Conservation (phyloP, 2,888 invertebrate genomes). For the Temnothorax unifasciatus region DNA sequence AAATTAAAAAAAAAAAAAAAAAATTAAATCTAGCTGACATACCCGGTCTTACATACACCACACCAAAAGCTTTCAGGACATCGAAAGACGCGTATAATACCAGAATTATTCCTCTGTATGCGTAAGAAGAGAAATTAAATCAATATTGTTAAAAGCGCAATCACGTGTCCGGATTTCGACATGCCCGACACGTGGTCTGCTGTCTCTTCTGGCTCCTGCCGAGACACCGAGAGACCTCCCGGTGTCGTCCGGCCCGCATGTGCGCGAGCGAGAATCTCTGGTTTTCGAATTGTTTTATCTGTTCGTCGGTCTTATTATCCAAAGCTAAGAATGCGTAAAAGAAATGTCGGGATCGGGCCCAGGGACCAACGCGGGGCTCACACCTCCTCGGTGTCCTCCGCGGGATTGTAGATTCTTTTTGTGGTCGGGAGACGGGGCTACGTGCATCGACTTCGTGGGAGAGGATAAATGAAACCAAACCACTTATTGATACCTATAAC, state of each 20-base stretch:
- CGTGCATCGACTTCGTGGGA: conserved; percentile 70
- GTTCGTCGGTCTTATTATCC: conserved; percentile 60
- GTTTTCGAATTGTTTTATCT: conserved; percentile 67
- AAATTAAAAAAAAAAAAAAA: not conserved
- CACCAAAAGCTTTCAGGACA: too few relatives aligned
- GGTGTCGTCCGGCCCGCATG: conserved; percentile 74
- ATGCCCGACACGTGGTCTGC: conserved; percentile 73
- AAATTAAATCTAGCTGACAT: too few relatives aligned
- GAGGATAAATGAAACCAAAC: conserved; percentile 53
- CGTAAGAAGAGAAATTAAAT: not conserved
- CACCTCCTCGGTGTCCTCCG: conserved; percentile 74
- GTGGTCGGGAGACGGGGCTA: conserved; percentile 50
- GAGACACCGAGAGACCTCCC: conserved; percentile 76
- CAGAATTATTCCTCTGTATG: not conserved
- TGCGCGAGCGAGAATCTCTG: conserved; percentile 64
- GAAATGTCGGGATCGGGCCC: conserved; percentile 43
- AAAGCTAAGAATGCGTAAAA: conserved; percentile 60
- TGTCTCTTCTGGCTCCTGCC: conserved; percentile 76
- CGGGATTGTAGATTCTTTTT: conserved; percentile 70
- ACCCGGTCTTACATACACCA: too few relatives aligned
- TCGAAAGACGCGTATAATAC: not conserved
- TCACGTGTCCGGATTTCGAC: conserved; percentile 47
- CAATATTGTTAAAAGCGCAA: conserved; percentile 11
- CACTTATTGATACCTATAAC: not conserved
- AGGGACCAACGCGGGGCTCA: conserved; percentile 77